These are phyloP conservation scores for Alligator sinensis DNA, from an alignment of 2,113 vertebrate genomes.

Conservation along the genomic window DNA sequence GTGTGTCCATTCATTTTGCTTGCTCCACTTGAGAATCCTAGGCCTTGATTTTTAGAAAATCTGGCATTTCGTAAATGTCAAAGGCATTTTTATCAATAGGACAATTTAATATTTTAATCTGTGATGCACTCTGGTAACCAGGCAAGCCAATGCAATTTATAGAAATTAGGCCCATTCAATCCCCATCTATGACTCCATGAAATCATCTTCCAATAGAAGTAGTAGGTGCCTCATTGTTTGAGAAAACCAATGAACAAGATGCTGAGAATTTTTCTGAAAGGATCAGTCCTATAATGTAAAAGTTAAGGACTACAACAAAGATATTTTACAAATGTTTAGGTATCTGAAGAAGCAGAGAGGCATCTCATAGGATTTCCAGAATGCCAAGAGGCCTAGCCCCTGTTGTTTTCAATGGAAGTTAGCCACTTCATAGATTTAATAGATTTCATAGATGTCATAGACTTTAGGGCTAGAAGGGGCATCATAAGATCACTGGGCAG, in stretches of 20 bases:
- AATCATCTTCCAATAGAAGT: background rate
- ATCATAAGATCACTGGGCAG: too few species aligned
- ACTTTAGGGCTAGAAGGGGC: too few species aligned
- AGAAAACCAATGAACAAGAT: background rate
- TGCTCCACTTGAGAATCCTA: background rate
- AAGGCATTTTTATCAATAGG: background rate
- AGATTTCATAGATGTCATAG: too few species aligned
- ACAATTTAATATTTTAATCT: fast-evolving
- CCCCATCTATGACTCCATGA: background rate
- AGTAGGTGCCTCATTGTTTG: background rate
- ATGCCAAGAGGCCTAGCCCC: background rate
- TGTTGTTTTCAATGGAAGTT: background rate
- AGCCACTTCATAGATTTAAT: too few species aligned
- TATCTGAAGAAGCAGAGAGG: background rate
- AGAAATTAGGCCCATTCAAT: background rate
- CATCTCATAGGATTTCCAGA: background rate
- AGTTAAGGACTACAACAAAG: background rate
- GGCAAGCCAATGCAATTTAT: fast-evolving
- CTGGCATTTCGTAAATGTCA: background rate
- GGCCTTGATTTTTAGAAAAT: background rate
- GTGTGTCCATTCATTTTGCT: background rate
- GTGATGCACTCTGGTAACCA: background rate
- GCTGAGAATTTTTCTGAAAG: background rate
- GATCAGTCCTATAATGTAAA: background rate
- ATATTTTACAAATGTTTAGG: background rate